Evolutionary conservation across 30 jellyfish, hydroid and myxozoan genomes (phyloP).

Genomic region (Hydractinia symbiolongicarpus): DNA sequence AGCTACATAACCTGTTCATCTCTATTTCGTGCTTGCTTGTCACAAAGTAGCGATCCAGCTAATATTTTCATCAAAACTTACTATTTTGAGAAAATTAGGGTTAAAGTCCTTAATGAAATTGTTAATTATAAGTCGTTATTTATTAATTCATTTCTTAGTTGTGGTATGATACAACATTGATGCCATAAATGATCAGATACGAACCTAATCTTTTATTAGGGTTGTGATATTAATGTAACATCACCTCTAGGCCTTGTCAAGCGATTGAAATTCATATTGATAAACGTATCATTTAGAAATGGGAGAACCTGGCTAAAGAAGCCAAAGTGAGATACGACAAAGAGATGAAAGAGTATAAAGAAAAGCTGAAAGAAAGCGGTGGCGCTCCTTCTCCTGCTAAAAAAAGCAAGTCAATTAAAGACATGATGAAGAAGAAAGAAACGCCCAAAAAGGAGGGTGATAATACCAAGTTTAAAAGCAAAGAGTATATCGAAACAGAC

Average conservation of each 20-base stretch:
- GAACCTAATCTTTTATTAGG: no score
- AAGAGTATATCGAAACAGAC: constrained; percentile 70
- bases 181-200: no score
- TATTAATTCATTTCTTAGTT: no score
- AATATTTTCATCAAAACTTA: no score
- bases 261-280: neutral
- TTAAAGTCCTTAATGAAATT: no score
- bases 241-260: neutral
- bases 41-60: no score
- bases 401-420: constrained; percentile 22
- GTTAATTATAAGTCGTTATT: no score
- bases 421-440: constrained; percentile 12
- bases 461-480: constrained; percentile 63
- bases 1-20: no score
- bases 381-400: constrained; percentile 21
- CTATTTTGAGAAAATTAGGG: no score
- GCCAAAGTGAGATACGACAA: constrained; percentile 59
- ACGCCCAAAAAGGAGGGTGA: constrained; percentile 36
- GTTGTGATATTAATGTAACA: no score
- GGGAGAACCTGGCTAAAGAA: constrained; percentile 56
- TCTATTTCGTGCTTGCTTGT: no score
- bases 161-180: no score
- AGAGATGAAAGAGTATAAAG: constrained; percentile 55
- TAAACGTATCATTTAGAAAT: constrained; percentile 32
- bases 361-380: constrained; percentile 35